phyloP scores from a whole-genome alignment of 2,797 vertebrate genomes.

The Simalia tracyae region DNA sequence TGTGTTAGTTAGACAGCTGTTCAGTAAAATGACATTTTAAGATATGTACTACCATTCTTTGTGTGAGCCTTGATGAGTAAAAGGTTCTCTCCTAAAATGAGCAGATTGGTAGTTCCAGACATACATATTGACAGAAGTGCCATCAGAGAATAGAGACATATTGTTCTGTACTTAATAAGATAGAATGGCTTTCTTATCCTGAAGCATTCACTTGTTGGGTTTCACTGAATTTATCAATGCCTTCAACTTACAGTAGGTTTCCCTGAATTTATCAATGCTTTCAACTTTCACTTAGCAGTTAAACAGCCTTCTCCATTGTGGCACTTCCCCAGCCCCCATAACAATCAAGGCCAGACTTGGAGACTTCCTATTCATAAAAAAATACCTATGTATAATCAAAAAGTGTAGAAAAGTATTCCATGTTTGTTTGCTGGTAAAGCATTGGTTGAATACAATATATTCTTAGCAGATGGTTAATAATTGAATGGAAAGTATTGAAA shows the following conservation, averaged over 20 bases:
- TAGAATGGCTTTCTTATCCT: background rate
- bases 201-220: background rate
- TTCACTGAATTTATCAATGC: background rate
- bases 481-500: background rate
- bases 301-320: background rate
- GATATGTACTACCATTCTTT: background rate
- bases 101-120: conserved; percentile 9
- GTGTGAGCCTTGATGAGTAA: background rate
- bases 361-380: background rate
- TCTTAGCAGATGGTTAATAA: background rate
- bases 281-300: background rate
- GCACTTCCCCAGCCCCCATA: background rate
- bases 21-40: conserved; percentile 12
- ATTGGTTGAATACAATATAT: background rate
- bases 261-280: background rate
- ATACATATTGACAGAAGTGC: background rate
- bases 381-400: background rate
- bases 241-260: background rate
- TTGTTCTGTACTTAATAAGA: background rate
- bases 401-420: background rate
- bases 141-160: conserved; percentile 7
- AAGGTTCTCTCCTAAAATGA: background rate
- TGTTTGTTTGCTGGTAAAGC: background rate
- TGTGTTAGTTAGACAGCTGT: background rate
- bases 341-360: background rate